Evolutionary conservation across 1,140 invertebrate species (phyloP).

Genomic region (Halictus rubicundus): DNA sequence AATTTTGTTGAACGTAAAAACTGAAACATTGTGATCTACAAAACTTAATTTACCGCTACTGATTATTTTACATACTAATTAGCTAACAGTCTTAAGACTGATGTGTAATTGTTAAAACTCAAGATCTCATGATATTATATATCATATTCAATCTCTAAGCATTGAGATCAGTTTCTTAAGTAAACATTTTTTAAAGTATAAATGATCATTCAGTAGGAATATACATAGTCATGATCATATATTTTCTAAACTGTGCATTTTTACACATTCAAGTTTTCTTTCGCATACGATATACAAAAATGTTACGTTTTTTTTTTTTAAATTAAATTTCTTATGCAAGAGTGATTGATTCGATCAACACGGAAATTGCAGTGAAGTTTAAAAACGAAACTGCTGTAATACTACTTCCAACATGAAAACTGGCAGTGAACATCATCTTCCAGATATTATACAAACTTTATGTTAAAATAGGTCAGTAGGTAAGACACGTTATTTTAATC

Average conservation of each 20-base stretch:
- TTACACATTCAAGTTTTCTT: conserved; percentile 6
- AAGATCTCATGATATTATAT: conserved; percentile 41
- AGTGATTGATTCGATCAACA: not conserved
- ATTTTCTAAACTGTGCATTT: conserved; percentile 33
- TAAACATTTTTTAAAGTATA: conserved; percentile 10
- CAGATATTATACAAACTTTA: conserved; percentile 28
- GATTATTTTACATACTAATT: conserved; percentile 25
- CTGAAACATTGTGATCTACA: conserved; percentile 65
- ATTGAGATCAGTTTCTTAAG: conserved; percentile 11
- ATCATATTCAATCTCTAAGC: conserved; percentile 14
- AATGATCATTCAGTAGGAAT: not conserved
- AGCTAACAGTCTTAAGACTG: conserved; percentile 39
- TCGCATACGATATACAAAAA: not conserved
- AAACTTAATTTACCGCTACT: conserved; percentile 54
- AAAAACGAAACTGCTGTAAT: not conserved
- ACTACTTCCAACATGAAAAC: conserved; percentile 31
- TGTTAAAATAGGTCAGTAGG: conserved; percentile 22
- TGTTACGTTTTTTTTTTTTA: not conserved
- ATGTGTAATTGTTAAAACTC: conserved; percentile 30
- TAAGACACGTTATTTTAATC: conserved; percentile 61
- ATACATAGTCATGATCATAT: conserved; percentile 17
- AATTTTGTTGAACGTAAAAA: conserved; percentile 51
- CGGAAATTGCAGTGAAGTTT: conserved; percentile 10
- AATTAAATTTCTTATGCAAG: not conserved
- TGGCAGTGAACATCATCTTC: conserved; percentile 40